Base-by-base conservation (phyloP, 2,888 invertebrate species). In the Cheilosia pagana region DNA sequence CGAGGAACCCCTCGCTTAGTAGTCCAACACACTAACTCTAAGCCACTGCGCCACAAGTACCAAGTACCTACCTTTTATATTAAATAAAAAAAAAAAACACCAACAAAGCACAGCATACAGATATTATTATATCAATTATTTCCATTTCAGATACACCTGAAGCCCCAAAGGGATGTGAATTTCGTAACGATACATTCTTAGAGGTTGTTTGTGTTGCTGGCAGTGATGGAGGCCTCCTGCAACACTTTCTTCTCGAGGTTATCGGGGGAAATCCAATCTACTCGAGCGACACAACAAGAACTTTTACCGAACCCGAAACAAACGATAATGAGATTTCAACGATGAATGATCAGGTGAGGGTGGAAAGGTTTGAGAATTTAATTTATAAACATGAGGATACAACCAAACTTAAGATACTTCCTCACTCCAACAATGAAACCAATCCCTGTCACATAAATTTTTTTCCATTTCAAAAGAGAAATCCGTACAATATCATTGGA, bases 181-280 rank as follows among this genome's bases (percentile, higher is more conserved):
- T 96, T 87, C 93, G 93, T 85, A 95, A 95, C 90, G 94, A 95
- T 89, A 95, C 94, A 71, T 88, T 91, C 28, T 91, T 96, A 59
- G 94, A 95, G 90, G 94, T 95, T 87, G 94, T 94, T 87, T 97
- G 97, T 91, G 93, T 94, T 87, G 95, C 96, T 0, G 96, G 97
- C 53, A 94, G 94, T 89, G 96, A 96, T 89, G 97, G 97, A 5
- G 97, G 97, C 14, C 93, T 96, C 57, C 94, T 95, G 31, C 97
- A 97, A 91, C 95, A 95, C 92, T 97, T 97, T 92, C 93, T 96
- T 71, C 93, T 97, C 87, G 96, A 97, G 92, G 96, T 96, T 87
- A 93, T 94, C 90, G 95, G 94, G 50, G 92, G 91, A 89, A 94
- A 95, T 92, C 89, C 91, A 57, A 88, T 91, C 10, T 91, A 91